Evolutionary conservation across 2,113 vertebrate species (phyloP).

Genomic region (Lethenteron camtschaticum): DNA sequence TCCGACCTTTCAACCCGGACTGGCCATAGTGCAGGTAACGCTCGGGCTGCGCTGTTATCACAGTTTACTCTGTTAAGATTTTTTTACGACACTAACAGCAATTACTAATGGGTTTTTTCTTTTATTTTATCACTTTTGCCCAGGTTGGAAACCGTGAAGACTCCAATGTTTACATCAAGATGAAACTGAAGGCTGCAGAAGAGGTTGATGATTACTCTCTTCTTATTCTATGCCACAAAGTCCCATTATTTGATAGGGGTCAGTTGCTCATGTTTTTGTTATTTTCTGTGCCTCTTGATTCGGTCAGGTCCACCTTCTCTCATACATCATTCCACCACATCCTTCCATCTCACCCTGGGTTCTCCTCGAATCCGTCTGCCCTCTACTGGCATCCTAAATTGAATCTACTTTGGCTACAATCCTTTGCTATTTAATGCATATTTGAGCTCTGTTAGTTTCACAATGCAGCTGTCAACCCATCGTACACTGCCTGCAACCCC

Average conservation of each 20-base stretch:
- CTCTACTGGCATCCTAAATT: no score
- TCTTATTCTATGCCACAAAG: not conserved
- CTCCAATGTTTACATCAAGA: slow-evolving; percentile 84
- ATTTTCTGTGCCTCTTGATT: not conserved
- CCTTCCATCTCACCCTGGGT: not conserved
- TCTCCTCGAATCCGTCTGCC: not conserved
- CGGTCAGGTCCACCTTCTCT: not conserved
- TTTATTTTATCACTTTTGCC: slow-evolving; percentile 14
- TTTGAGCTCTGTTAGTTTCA: no score
- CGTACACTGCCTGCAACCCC: no score
- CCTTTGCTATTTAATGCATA: no score
- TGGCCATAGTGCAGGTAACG: slow-evolving; percentile 71
- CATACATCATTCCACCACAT: no score
- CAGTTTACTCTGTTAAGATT: no score
- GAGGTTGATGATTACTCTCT: slow-evolving; percentile 37
- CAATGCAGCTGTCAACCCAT: no score
- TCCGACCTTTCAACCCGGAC: slow-evolving; percentile 54
- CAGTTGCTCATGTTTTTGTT: not conserved
- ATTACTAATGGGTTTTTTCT: slow-evolving; percentile 4
- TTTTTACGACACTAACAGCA: not conserved
- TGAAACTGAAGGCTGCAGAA: slow-evolving; percentile 85
- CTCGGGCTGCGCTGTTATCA: not conserved
- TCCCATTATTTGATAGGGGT: not conserved
- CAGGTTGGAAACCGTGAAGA: slow-evolving; percentile 86
- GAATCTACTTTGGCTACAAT: no score